Percentiles rank a stretch among this genome's conserved stretches.
Evolutionary conservation across 2,888 invertebrate genomes (phyloP).

Genomic region (Cheilosia pagana): DNA sequence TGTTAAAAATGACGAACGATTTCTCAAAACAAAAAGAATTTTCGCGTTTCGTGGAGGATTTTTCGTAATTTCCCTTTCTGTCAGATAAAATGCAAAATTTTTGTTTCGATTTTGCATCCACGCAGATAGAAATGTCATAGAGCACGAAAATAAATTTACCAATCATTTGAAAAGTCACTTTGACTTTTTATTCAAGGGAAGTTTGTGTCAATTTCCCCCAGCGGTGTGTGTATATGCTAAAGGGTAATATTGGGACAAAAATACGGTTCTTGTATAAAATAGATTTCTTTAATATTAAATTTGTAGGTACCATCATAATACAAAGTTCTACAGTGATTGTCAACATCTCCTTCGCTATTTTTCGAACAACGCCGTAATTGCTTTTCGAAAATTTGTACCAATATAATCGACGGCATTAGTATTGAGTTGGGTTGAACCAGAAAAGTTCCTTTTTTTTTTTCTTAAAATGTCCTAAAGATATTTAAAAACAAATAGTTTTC

Average conservation of each 20-base stretch:
- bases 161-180: slow-evolving; percentile 16
- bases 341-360: no score
- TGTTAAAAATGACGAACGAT: slow-evolving; percentile 71
- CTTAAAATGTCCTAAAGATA: no score
- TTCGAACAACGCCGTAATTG: no score
- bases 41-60: slow-evolving; percentile 67
- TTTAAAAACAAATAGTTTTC: no score
- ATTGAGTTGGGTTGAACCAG: no score
- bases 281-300: no score
- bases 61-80: slow-evolving; percentile 74
- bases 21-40: slow-evolving; percentile 73
- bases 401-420: no score
- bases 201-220: background rate
- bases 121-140: slow-evolving; percentile 54
- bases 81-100: slow-evolving; percentile 53
- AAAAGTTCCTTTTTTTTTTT: no score
- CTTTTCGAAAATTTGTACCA: no score
- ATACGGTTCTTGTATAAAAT: background rate
- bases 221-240: background rate
- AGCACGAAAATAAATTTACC: slow-evolving; percentile 26
- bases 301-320: no score
- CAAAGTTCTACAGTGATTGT: no score
- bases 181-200: slow-evolving; percentile 33
- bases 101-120: slow-evolving; percentile 16
- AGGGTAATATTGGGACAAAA: background rate